A percentile compares a stretch with the other conserved stretches of the same genome.
phyloP scores from a whole-genome alignment of 2,888 invertebrate species.

The Nemapogon koenigi region DNA sequence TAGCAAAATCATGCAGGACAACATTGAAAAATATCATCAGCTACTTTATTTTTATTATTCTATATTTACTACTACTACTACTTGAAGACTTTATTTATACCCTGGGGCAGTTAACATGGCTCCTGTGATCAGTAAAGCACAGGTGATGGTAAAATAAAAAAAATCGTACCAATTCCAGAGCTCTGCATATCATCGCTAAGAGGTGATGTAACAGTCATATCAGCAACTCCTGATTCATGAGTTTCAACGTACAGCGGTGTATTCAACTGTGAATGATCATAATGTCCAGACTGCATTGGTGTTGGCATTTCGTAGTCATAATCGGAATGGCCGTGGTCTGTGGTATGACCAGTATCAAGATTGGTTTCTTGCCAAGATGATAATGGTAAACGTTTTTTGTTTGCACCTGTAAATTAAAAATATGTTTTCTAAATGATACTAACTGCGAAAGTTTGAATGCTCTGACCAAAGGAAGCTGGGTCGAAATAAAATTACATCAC shows the following conservation, averaged over 20 bases:
- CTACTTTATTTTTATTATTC: too few species aligned
- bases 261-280: constrained; percentile 26
- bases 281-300: constrained; percentile 21
- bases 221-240: constrained; percentile 28
- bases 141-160: too few species aligned
- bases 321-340: constrained; percentile 70
- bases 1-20: too few species aligned
- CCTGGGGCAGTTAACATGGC: too few species aligned
- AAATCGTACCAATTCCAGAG: constrained; percentile 1
- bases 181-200: constrained; percentile 48
- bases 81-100: too few species aligned
- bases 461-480: too few species aligned
- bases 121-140: too few species aligned
- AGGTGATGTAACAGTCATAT: constrained; percentile 37
- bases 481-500: too few species aligned
- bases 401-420: constrained; percentile 24
- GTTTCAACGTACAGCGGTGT: constrained; percentile 77
- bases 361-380: constrained; percentile 91
- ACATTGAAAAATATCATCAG: too few species aligned
- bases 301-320: constrained; percentile 36
- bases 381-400: constrained; percentile 55
- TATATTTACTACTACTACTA: too few species aligned
- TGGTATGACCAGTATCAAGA: constrained; percentile 79
- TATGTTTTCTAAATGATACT: too few species aligned
- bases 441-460: too few species aligned